Evolutionary conservation across 2,888 invertebrate genomes (phyloP), one percentile per base, ranked within the genome.

Genomic region (Hirudinaria manillensis): DNA sequence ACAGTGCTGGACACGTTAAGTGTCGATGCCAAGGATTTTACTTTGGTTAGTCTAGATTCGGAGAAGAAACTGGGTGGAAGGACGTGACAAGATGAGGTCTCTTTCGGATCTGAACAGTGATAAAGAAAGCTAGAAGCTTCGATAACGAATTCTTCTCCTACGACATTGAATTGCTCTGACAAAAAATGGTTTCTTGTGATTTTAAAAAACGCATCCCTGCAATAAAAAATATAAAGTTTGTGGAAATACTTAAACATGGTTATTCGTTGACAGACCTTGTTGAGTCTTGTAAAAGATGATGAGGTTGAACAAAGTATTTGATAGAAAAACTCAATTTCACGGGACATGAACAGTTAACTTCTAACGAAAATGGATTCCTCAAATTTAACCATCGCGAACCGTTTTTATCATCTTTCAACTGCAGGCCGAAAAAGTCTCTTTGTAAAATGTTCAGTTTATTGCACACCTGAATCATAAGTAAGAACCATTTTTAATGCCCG

Each of bases 401-500:
- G 32, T 68, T 68, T 36, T 68, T 36, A n/a, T 67, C 67, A 67
- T 68, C 68, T 34, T 34, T 68, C 29, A 68, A 29, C 36, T 68
- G 16, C 32, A 68, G 36, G 29, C 68, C 68, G 21, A 68, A 68
- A 36, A 68, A 68, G 13, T 68, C 68, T 68, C 34, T 68, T 36
- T 68, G 32, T 32, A 68, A 32, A n/a, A 68, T 32, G 29, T 34
- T 29, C 32, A 68, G 68, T 16, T 68, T 68, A 2, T 68, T 13
- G 36, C 68, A 68, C 34, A 68, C 68, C 68, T 68, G 10, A 68
- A 34, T 1, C 36, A 24, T 68, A 68, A 68, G n/a, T 34, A n/a
- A 36, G 1, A 24, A 13, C 10, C 32, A 68, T 34, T 34, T 32
- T 68, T 68, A 34, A 68, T n/a, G 34, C n/a, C 7, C 32, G 36